Evolutionary conservation across 2,797 vertebrate species (phyloP), one percentile per base, ranked within the genome.

Genomic region (Arrhamphus sclerolepis): DNA sequence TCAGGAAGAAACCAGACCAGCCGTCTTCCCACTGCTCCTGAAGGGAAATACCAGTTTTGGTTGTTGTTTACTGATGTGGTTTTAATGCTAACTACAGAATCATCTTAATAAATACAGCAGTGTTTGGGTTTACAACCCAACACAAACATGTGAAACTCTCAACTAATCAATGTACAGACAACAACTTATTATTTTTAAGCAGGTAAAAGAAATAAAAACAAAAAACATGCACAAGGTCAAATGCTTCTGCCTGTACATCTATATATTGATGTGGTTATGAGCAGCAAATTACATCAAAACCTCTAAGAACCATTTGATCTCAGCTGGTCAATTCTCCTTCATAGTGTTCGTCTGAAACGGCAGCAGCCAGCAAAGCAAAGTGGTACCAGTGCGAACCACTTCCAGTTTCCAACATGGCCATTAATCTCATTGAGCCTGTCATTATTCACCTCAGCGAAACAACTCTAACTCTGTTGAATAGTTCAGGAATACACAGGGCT

Each of bases 21-120:
- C 91, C 91, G 93, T 92, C 91, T 94, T 91, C 65, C n/a, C 66
- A 71, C 53, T 29, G 40, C 62, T 66, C 50, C 60, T 75, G 91
- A 91, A 92, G 75, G 95, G 95, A 96, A n/a, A 96, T 93, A 95
- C 91, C 93, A 95, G 92, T 94, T 86, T 94, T 94, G 67, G 84
- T 90, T 78, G 83, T 86, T 78, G 62, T 75, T n/a, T 80, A 92
- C 90, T 90, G 88, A 88, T 91, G 24, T 91, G 89, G 89, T 93
- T 93, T 82, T 87, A 94, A 94, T 94, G 54, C 39, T 52, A 74
- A 72, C 56, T 94, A 93, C 92, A 94, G 94, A 94, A 95, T 93
- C 92, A 89, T 91, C 66, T 90, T 92, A 93, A 94, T 92, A 95
- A 93, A 95, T 94, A 94, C 92, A 64, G 71, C 62, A 94, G 93